phyloP scores from a whole-genome alignment of 2,797 vertebrate species.

The Amblyopsis hoosieri region DNA sequence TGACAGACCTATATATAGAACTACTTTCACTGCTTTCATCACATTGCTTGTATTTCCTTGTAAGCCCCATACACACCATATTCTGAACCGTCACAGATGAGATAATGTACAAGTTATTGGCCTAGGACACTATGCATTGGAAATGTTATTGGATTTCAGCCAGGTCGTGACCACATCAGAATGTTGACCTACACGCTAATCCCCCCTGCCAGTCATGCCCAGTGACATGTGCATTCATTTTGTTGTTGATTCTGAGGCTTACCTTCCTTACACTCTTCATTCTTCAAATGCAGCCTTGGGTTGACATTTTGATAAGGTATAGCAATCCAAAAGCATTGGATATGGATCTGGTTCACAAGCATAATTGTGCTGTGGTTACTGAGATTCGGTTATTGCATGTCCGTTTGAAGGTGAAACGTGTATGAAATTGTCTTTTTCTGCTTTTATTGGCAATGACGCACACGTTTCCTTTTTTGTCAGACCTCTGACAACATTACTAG shows the following conservation, averaged over 20 bases:
- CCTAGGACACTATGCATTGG: conserved; percentile 66
- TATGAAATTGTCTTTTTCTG: conserved; percentile 16
- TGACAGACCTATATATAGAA: conserved; percentile 3
- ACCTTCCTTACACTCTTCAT: conserved; percentile 32
- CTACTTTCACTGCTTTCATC: conserved; percentile 67
- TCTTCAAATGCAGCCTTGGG: conserved; percentile 31
- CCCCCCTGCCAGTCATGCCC: conserved; percentile 41
- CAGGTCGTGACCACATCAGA: conserved; percentile 72
- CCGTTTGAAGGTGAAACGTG: conserved; percentile 28
- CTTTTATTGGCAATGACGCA: background rate
- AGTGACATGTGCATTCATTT: conserved; percentile 60
- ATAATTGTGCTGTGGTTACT: conserved; percentile 5
- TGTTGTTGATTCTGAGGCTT: conserved; percentile 48
- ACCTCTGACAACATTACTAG: no score
- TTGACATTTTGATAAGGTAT: conserved; percentile 47
- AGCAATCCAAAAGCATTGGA: conserved; percentile 42
- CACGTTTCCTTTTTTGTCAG: no score
- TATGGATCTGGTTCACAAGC: conserved; percentile 17
- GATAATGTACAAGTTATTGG: conserved; percentile 48
- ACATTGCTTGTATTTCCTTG: conserved; percentile 55
- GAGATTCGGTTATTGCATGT: conserved; percentile 25
- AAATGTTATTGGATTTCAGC: conserved; percentile 76
- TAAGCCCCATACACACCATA: conserved; percentile 59
- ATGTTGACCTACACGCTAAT: conserved; percentile 74
- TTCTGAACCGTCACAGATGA: conserved; percentile 63